These are phyloP conservation scores for Megaceryle torquata DNA, from an alignment of 2,113 vertebrate species.

Conservation along the genomic window DNA sequence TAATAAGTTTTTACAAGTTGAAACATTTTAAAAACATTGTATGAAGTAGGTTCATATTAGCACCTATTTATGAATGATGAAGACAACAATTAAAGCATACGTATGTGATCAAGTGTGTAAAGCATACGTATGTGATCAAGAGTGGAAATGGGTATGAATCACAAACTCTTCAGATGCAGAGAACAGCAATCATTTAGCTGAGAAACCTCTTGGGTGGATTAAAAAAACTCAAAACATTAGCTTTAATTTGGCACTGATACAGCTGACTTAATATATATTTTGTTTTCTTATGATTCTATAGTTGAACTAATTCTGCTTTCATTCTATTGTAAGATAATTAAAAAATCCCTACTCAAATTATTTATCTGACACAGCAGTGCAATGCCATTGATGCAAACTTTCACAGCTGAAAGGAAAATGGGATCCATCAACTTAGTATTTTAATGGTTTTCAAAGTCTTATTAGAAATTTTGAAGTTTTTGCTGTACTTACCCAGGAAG, in stretches of 20 bases:
- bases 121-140: neutral
- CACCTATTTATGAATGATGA: neutral
- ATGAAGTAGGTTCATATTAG: neutral
- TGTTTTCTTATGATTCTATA: neutral
- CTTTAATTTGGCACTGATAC: neutral
- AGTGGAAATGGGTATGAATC: neutral
- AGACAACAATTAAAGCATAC: neutral
- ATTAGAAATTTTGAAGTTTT: neutral
- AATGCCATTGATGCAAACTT: neutral
- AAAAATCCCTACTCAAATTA: neutral
- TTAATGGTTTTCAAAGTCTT: neutral
- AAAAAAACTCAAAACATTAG: neutral
- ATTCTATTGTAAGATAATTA: neutral
- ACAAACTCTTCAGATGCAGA: neutral
- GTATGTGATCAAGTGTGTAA: constrained; percentile 29
- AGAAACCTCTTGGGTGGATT: neutral
- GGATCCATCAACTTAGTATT: neutral
- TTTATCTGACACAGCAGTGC: neutral
- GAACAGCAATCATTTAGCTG: neutral
- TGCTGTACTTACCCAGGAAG: neutral
- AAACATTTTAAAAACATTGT: neutral
- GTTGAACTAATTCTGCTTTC: neutral
- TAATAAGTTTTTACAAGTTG: neutral
- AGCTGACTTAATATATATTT: neutral
- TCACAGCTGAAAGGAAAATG: neutral